Conservation (phyloP, 92 coral and sea anemone genomes). For the Paragorgia papillata region DNA sequence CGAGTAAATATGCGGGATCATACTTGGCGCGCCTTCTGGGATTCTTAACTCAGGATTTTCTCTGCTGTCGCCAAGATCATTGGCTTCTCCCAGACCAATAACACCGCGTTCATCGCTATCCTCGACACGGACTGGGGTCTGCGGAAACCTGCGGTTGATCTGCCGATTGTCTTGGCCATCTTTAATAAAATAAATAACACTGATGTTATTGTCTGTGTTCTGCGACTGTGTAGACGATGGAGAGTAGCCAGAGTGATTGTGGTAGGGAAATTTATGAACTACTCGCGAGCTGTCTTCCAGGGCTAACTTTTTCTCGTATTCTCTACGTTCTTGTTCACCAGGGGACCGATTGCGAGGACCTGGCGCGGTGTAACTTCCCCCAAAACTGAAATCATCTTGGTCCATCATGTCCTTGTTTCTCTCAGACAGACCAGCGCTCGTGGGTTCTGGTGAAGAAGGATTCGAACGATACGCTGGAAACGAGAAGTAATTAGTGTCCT, state of each 20-base stretch:
- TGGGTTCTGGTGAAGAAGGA: conserved; percentile 32
- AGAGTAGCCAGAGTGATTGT: not conserved
- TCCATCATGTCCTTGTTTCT: not conserved
- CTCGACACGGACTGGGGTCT: conserved; percentile 42
- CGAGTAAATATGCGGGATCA: conserved; percentile 43
- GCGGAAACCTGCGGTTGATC: conserved; percentile 43
- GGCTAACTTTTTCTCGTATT: not conserved
- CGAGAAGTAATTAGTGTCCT: conserved; percentile 63
- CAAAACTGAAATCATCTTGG: not conserved
- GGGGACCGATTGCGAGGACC: conserved; percentile 22
- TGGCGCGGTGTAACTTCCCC: not conserved
- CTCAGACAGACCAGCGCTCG: not conserved
- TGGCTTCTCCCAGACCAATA: not conserved
- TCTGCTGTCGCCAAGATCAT: not conserved
- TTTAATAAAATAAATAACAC: conserved; percentile 40
- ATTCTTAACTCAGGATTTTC: not conserved
- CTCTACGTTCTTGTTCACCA: conserved; percentile 24
- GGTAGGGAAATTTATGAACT: not conserved
- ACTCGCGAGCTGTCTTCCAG: not conserved
- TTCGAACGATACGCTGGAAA: conserved; percentile 95
- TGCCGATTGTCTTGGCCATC: conserved; percentile 35
- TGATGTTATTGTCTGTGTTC: conserved; percentile 32
- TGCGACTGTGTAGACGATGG: not conserved
- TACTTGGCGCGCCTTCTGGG: conserved; percentile 42
- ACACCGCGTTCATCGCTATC: conserved; percentile 7